Base-by-base conservation (phyloP, 2,113 vertebrate genomes). In the Pelodiscus sinensis region DNA sequence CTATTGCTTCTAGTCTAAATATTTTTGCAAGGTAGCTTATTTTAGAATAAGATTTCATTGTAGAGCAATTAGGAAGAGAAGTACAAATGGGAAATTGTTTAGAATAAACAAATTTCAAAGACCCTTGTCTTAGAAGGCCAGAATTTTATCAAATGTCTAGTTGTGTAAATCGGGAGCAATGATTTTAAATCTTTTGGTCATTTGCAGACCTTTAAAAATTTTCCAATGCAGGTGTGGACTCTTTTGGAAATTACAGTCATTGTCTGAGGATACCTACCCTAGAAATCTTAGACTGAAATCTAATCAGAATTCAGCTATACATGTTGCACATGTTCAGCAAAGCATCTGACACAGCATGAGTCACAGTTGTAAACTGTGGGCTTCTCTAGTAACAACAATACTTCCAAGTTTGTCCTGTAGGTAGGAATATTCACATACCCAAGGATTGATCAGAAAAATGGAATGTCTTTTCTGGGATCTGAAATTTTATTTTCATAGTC, bases 81-180 rank as follows among this genome's bases (percentile, higher is more conserved):
- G 81, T 82, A 57, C 90, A 73, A 83, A 11, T 38, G 22, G 62
- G 84, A 80, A n/a, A 38, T 71, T 89, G 15, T 15, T 35, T 55
- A 85, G 82, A 92, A 51, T 85, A 90, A 95, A 87, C 25, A 22
- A 58, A 44, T 44, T 55, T 81, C 24, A 71, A 86, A 94, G 88
- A 77, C 55, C 31, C 62, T 90, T 91, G 78, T 81, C 78, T 25
- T 3, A 35, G 78, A 65, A 87, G n/a, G 75, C 9, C 11, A 56
- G 22, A 90, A 44, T 75, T 75, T 38, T 35, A 44, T 24, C 62
- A n/a, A n/a, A n/a, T 65, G 18, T 38, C 24, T 86, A 91, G 10
- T 4, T 57, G 19, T 71, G 14, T 13, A n/a, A 35, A 44, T 24
- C 31, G 44, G n/a, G 31, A n/a, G n/a, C 62, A 18, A 3, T 65